Evolutionary conservation across 1,140 invertebrate species (phyloP).

Genomic region (Drosophila sproati): DNA sequence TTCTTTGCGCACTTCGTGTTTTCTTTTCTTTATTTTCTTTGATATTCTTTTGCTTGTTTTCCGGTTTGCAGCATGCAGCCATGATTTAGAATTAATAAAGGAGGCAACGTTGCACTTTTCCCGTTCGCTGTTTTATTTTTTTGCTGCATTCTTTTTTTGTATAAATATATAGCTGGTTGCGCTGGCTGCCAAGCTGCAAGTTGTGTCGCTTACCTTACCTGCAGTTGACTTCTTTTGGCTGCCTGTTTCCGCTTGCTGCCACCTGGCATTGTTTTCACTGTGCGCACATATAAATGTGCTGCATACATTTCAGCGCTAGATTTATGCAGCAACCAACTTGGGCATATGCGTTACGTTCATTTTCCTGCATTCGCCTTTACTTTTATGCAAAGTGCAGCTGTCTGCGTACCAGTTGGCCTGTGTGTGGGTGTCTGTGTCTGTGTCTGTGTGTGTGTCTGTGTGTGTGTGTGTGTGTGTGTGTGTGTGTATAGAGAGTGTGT

Average conservation of each 20-base stretch:
- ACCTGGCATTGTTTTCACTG: constrained; percentile 70
- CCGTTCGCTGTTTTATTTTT: constrained; percentile 36
- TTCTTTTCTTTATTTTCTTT: constrained; percentile 9
- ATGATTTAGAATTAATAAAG: constrained; percentile 81
- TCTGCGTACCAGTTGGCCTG: background rate
- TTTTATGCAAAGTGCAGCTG: constrained; percentile 67
- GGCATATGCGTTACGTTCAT: constrained; percentile 61
- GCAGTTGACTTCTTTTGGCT: constrained; percentile 65
- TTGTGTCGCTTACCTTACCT: constrained; percentile 36
- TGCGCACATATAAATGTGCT: constrained; percentile 68
- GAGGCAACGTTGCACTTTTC: constrained; percentile 39
- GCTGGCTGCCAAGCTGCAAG: constrained; percentile 32
- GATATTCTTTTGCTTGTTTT: constrained; percentile 3
- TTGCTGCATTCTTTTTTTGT: constrained; percentile 8
- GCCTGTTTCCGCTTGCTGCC: constrained; percentile 1
- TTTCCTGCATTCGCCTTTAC: constrained; percentile 53
- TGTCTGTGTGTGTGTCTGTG: background rate
- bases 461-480: constrained; percentile 19
- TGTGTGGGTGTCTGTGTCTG: constrained; percentile 18
- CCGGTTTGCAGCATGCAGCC: constrained; percentile 28
- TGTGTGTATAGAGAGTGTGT: constrained; percentile 42
- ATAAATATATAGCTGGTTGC: background rate
- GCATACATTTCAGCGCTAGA: constrained; percentile 76
- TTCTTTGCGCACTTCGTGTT: constrained; percentile 1
- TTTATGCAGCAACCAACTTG: constrained; percentile 71